These are phyloP conservation scores for Laupala kohalensis DNA, from an alignment of 1,140 invertebrate species.

Conservation along the genomic window DNA sequence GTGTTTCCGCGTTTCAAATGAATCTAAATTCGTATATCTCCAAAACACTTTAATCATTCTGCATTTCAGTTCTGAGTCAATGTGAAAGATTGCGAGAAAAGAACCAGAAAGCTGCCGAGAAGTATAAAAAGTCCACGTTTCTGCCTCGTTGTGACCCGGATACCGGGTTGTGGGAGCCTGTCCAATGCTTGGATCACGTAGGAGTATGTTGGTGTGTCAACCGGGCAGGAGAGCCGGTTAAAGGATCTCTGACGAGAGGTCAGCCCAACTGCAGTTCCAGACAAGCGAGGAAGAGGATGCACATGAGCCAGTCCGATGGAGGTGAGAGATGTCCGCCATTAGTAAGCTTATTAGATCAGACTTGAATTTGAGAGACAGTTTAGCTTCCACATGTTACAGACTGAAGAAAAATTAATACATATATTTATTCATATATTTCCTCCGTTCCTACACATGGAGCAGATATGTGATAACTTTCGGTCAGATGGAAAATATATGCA, in stretches of 20 bases:
- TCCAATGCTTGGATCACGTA: slow-evolving; percentile 68
- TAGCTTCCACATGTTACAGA: no score
- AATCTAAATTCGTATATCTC: no score
- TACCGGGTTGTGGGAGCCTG: slow-evolving; percentile 60
- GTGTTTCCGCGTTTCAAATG: no score
- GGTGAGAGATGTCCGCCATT: no score
- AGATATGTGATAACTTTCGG: no score
- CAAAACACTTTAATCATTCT: no score
- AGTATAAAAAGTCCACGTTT: slow-evolving; percentile 54
- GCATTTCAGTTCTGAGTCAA: slow-evolving; percentile 46
- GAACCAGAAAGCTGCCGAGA: slow-evolving; percentile 50
- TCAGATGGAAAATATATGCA: no score
- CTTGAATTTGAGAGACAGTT: no score
- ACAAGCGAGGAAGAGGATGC: slow-evolving; percentile 42
- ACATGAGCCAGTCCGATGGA: not conserved
- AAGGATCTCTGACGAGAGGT: slow-evolving; percentile 61
- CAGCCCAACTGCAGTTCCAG: slow-evolving; percentile 52
- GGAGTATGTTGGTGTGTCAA: slow-evolving; percentile 77
- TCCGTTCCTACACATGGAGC: no score
- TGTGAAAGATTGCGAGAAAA: slow-evolving; percentile 65
- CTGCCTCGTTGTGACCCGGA: slow-evolving; percentile 55
- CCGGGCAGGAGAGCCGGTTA: slow-evolving; percentile 60
- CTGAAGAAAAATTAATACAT: no score
- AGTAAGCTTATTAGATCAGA: no score
- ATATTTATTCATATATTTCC: no score